Percentiles rank a stretch among this genome's conserved stretches.
Evolutionary conservation across 2,888 invertebrate species (phyloP).

Genomic region (Serrognathus titanus): DNA sequence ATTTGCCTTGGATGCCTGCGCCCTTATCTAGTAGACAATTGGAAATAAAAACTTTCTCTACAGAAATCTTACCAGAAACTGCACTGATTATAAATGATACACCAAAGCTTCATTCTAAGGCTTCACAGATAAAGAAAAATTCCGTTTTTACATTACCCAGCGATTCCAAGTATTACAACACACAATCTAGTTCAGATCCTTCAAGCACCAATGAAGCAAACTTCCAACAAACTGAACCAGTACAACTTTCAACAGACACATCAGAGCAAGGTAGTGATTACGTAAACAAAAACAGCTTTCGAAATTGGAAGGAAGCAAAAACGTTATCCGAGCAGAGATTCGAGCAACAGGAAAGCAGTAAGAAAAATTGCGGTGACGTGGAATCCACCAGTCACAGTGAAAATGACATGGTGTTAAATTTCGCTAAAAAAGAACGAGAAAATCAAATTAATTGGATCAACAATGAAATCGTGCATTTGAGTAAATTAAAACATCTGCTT

Average conservation of each 20-base stretch:
- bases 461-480: constrained; percentile 56
- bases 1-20: constrained; percentile 43
- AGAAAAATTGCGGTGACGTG: constrained; percentile 6
- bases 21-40: neutral
- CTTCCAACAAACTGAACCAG: neutral
- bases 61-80: constrained; percentile 13
- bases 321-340: constrained; percentile 51
- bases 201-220: neutral
- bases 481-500: constrained; percentile 50
- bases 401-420: constrained; percentile 33
- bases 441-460: constrained; percentile 58
- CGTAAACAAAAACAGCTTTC: constrained; percentile 22
- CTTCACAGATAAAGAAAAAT: constrained; percentile 2
- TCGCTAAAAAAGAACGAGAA: constrained; percentile 52
- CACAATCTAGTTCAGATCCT: no score
- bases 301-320: constrained; percentile 50
- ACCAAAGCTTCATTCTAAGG: no score
- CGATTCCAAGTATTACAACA: neutral
- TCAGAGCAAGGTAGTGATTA: constrained; percentile 5
- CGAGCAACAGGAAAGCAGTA: constrained; percentile 29
- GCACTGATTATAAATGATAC: neutral
- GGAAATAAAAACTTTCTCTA: constrained; percentile 14
- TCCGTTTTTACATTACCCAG: constrained; percentile 12
- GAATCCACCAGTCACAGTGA: constrained; percentile 2
- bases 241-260: neutral